A percentile compares a stretch with the other conserved stretches of the same genome.
Conservation (phyloP, 2,113 vertebrate genomes). For the Phoxinus phoxinus region DNA sequence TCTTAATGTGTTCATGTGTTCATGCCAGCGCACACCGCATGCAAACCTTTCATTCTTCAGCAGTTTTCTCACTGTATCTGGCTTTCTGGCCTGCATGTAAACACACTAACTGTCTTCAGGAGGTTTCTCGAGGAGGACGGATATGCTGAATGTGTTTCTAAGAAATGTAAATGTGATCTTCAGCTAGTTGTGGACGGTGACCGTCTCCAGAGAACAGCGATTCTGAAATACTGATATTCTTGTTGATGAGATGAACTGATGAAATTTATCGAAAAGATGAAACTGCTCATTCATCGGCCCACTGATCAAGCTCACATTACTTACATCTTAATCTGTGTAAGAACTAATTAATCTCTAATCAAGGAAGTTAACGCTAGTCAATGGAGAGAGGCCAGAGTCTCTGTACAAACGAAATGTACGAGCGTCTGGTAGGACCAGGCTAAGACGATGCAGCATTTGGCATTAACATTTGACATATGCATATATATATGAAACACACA, state of each 20-base stretch:
- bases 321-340: constrained; percentile 35
- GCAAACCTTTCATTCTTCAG: not conserved
- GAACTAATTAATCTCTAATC: no score
- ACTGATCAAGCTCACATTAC: not conserved
- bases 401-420: no score
- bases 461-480: not conserved
- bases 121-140: not conserved
- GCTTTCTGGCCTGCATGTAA: not conserved
- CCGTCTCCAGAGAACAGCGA: not conserved
- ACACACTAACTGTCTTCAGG: not conserved
- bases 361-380: no score
- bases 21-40: not conserved
- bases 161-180: not conserved
- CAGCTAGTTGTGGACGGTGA: not conserved
- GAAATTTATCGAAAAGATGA: not conserved
- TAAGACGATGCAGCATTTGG: not conserved
- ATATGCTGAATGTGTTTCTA: not conserved
- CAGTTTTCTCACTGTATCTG: not conserved
- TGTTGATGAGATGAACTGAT: constrained; percentile 44
- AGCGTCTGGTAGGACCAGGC: no score
- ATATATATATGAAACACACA: no score
- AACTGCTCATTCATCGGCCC: not conserved
- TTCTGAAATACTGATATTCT: constrained; percentile 48
- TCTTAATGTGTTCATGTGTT: not conserved
- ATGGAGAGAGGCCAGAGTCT: no score